Base-by-base conservation (phyloP, 1,140 invertebrate genomes). In the Aphaenogaster floridana region DNA sequence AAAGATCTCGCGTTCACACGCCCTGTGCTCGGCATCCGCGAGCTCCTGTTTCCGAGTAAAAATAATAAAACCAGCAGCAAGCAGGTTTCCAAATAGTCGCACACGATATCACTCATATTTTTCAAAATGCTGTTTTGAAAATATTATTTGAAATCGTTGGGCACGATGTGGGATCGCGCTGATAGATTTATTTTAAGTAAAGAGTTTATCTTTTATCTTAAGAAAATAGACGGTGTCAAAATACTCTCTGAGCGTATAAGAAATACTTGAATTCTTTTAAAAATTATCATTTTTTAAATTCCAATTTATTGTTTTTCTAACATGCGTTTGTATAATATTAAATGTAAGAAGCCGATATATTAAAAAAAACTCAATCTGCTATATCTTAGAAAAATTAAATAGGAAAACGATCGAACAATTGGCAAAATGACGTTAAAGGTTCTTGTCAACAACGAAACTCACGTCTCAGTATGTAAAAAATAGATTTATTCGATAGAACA, bases 61-160 rank as follows among this genome's bases (percentile, higher is more conserved):
- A 74, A 72, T 83, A 59, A 83, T 74, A 42, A 83, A 83, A 83
- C 48, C 57, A 48, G 8, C 28, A 61, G 3, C 36, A 13, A 48
- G 6, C 68, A 54, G 15, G 9, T 74, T 59, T 83, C 11, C 48
- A 74, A 74, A 74, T 36, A 50, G 7, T 74, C 8, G 48, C 78
- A 17, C 36, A 17, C 5, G 52, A 36, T 36, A 74, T 63, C 13
- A 21, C 7, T 57, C 21, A 69, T 36, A 28, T 59, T 74, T 83
- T 61, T n/a, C 2, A 21, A 74, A 61, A 36, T n/a, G 8, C 15
- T n/a, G 9, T 74, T 83, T 83, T 57, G 13, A 74, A 83, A 83
- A 61, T 83, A 28, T 83, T 48, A 48, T 36, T 83, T 83, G 5
- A 72, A 45, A 45, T 21, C 11, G 15, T 17, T 13, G 9, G 5